A percentile compares a stretch with the other conserved stretches of the same genome.
These are phyloP conservation scores for Serranus cabrilla DNA, from an alignment of 2,797 vertebrate genomes.

Conservation along the genomic window DNA sequence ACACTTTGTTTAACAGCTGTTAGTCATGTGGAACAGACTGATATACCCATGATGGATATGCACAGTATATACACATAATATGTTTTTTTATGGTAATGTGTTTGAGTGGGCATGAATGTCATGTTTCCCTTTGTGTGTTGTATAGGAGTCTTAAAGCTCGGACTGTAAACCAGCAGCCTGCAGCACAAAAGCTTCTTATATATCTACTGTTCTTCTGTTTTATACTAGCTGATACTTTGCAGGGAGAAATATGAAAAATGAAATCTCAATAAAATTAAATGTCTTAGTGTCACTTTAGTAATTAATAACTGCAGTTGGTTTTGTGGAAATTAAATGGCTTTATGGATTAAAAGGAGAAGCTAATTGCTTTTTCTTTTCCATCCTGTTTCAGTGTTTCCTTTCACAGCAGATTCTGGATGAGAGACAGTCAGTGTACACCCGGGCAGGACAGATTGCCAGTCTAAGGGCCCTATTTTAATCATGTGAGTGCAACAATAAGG, in stretches of 20 bases:
- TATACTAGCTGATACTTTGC: not conserved
- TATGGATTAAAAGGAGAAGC: slow-evolving; percentile 5
- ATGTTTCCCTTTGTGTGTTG: not conserved
- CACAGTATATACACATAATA: too few species aligned
- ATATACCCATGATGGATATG: too few species aligned
- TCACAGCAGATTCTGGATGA: not conserved
- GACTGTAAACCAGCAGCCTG: not conserved
- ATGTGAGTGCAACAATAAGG: not conserved
- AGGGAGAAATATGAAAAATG: not conserved
- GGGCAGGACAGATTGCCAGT: not conserved
- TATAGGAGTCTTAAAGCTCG: not conserved
- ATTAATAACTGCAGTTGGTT: not conserved
- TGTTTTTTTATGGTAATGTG: not conserved
- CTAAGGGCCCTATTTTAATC: not conserved
- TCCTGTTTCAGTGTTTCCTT: not conserved
- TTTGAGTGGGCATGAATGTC: not conserved
- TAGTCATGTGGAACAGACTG: too few species aligned
- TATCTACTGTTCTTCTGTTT: not conserved
- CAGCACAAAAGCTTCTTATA: not conserved
- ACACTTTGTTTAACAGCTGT: too few species aligned
- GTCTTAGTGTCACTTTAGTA: slow-evolving; percentile 1
- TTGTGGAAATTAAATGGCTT: not conserved
- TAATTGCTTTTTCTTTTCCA: slow-evolving; percentile 17
- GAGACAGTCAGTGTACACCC: slow-evolving; percentile 6
- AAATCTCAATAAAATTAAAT: not conserved